Evolutionary conservation across 2,113 vertebrate species (phyloP), one percentile per base, ranked within the genome.

Genomic region (Okapia johnstoni): DNA sequence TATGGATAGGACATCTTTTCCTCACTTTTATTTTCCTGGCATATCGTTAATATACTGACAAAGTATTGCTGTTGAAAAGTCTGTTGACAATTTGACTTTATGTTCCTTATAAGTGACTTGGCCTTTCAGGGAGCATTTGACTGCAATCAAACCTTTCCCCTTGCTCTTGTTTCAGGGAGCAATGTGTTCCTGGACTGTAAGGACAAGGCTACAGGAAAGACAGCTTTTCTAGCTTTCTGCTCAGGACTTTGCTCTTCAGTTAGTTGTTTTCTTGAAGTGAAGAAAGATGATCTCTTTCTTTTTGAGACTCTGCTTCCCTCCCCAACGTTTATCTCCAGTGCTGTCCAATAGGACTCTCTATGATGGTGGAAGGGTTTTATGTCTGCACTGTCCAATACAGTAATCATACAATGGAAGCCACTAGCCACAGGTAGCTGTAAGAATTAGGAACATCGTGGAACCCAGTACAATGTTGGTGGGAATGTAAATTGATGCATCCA

Each of bases 11-110:
- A 76, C 76, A 85, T n/a, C 52, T 76, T 92, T 40, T 63, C 25
- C 16, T 77, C 14, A 19, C 8, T 70, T 76, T 43, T 94, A 73
- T 79, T 95, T 73, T 97, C 19, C 25, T 89, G 28, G 40, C 50
- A 46, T 63, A 48, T 25, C 12, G 90, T 89, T 83, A 46, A 57
- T 92, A 46, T 81, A 66, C 57, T 40, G 21, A 73, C 43, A 70
- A 92, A 93, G 30, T 15, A 28, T 66, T 58, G 19, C 36, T 86
- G 26, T 66, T 84, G 52, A 79, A 43, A 93, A 70, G 16, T 89
- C 93, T 12, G 36, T 46, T 13, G 54, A 50, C 28, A 15, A 15
- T 28, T 43, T n/a, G 36, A 15, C 70, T 36, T 77, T 79, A 50
- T 96, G 55, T 60, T 14, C 55, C 33, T 84, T 55, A 54, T 48